Evolutionary conservation across 1,140 invertebrate species (phyloP), one percentile per base, ranked within the genome.

Genomic region (Bombus huntii): DNA sequence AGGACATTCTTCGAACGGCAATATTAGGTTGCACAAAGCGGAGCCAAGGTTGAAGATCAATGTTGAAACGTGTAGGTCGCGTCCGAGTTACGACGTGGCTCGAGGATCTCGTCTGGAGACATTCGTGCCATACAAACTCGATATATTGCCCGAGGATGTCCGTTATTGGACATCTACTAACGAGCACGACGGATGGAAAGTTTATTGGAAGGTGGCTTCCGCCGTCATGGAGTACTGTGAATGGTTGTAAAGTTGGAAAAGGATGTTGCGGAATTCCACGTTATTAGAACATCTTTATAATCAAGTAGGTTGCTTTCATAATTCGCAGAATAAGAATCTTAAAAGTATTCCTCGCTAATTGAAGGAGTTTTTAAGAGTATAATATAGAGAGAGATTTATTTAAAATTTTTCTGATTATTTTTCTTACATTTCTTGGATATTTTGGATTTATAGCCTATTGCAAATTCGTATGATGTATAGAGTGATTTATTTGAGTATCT

Each of bases 151-250:
- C 66, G 85, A 89, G 86, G 85, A 92, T 89, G 88, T 84, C 87
- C 81, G 90, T 92, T 93, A 93, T 92, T 93, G 89, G 91, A 93
- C 91, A 86, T 90, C 88, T 89, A 83, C 89, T 93, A 93, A 93
- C 92, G 91, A 94, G 92, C 90, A 78, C 59, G 88, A 65, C 76
- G 85, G 88, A 90, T 85, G 82, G 87, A 87, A 91, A 90, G 86
- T 91, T 93, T 93, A 92, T 91, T 92, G 92, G 91, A 90, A 92
- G 89, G 85, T 89, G 87, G 88, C 90, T 91, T 90, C 81, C 87
- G 90, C 78, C 88, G 88, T 90, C 84, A 57, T 65, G n/a, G 65
- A 66, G 66, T 53, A 77, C 34, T n/a, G 68, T 76, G 42, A 81
- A 68, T 86, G 62, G 25, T 66, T 62, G 57, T 37, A 80, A 90